Base-by-base conservation (phyloP, 1,140 invertebrate species). In the Bombus huntii region DNA sequence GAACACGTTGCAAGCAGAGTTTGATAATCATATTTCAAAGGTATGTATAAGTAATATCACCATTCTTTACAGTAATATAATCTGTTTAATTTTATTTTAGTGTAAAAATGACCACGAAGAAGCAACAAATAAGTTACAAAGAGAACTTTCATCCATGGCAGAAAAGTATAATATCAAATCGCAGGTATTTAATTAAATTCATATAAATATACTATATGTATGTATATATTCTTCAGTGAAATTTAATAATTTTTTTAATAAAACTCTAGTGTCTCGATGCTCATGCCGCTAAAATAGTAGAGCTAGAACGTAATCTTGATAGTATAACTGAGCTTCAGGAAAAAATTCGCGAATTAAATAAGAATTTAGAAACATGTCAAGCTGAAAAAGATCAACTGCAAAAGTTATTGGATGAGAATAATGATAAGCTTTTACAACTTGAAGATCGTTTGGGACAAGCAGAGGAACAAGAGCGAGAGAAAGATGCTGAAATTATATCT, bases 401-500 rank as follows among this genome's bases (percentile, higher is more conserved):
- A 44, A 53, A 70, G 9, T 57, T 65, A 18, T 44, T 90, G 3
- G 47, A 88, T 0, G 68, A 90, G 10, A 90, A 86, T 65, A 80
- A 81, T 5, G 65, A 88, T 18, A 81, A 44, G 37, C 47, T 88
- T 28, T 15, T 62, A 18, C 62, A 86, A 31, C 18, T 86, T 2
- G 71, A 88, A 62, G 70, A 75, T 34, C 79, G 39, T 9, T 84
- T 90, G 25, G 31, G 47, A 12, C 31, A 18, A 3, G 59, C 78
- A 15, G 57, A 66, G n/a, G 74, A 65, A 31, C 62, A 81, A 53
- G 87, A 92, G 42, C 73, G 79, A 59, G 88, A 92, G 31, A 87
- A 90, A 75, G 83, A 88, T 78, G 37, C 34, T 13, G 85, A 87
- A n/a, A 92, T 90, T 37, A 34, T 13, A 31, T 70, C 72, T n/a